Evolutionary conservation across 2,888 invertebrate genomes (phyloP), one percentile per base, ranked within the genome.

Genomic region (Hypselothyrea guttata): DNA sequence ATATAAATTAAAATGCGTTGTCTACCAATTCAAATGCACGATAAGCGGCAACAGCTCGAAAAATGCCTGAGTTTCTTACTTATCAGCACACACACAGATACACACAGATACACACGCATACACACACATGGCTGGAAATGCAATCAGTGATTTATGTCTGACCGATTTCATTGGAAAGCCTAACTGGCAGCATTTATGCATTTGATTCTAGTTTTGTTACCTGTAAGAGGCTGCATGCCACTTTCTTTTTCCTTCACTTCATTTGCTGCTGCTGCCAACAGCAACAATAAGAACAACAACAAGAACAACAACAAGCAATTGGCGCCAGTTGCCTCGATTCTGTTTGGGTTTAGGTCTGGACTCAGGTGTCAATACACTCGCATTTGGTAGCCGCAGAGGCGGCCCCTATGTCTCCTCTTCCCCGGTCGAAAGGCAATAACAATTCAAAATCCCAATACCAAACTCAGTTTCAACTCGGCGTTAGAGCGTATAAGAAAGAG

Each of bases 331-430:
- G 52, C 56, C 35, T 48, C 33, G 22, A 5, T 5, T 53, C 45
- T 66, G 66, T 71, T 74, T 71, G 71, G 77, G 56, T 56, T 62
- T 22, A 35, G 48, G 51, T 16, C 45, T 30, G 54, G 40, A 49
- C 68, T 82, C 84, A 84, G 83, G 84, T 81, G 81, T 84, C 81
- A 84, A 72, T 84, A 69, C 70, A 71, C 78, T 66, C 71, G 66
- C 69, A 68, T 62, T 54, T 69, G 71, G 75, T 72, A 83, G 78
- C 84, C 77, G 64, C 81, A 70, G 62, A 73, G 84, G 77, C 77
- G 77, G 68, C 71, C 58, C 28, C 35, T 31, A 28, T 15, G 31
- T 2, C 42, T 37, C 12, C 4, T 28, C 35, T 30, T 16, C 7
- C 35, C 37, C 18, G 12, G n/a, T 1, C 15, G 37, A 9, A 0